These are phyloP conservation scores for Pseudomugil tenellus DNA, from an alignment of 2,797 vertebrate genomes.

Conservation along the genomic window DNA sequence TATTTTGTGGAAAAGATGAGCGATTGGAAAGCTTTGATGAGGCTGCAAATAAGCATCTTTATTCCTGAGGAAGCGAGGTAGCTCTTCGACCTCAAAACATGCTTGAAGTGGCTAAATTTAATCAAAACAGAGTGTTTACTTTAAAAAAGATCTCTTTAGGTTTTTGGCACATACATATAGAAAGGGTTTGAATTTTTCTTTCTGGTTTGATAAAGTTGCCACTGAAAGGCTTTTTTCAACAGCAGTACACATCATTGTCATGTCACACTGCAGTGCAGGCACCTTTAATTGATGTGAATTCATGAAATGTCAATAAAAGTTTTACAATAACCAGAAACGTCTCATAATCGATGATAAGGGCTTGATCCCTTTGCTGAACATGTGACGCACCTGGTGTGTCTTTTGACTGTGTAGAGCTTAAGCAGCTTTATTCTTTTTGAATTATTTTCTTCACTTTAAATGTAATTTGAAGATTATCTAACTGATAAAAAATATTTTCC, in stretches of 20 bases:
- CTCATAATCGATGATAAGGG: neutral
- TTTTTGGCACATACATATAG: constrained; percentile 8
- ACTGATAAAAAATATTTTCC: neutral
- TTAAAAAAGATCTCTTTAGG: neutral
- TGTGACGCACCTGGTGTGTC: neutral
- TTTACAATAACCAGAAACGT: constrained; percentile 16
- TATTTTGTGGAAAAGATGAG: constrained; percentile 19
- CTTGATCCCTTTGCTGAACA: constrained; percentile 6
- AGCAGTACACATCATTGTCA: constrained; percentile 59
- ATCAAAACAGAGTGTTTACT: constrained; percentile 10
- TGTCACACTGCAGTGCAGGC: constrained; percentile 7
- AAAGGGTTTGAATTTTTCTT: no score
- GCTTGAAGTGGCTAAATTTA: constrained; percentile 36
- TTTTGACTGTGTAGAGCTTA: neutral
- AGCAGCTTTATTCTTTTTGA: neutral
- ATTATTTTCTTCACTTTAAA: neutral
- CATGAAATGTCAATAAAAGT: constrained; percentile 51
- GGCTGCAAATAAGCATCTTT: constrained; percentile 27
- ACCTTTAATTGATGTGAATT: constrained; percentile 47
- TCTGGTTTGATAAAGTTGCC: no score
- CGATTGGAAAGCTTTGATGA: no score
- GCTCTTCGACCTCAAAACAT: no score
- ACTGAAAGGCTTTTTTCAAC: constrained; percentile 26
- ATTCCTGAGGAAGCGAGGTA: constrained; percentile 23
- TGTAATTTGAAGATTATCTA: neutral